Base-by-base conservation (phyloP, 2,888 invertebrate genomes). In the Eupithecia tripunctaria region DNA sequence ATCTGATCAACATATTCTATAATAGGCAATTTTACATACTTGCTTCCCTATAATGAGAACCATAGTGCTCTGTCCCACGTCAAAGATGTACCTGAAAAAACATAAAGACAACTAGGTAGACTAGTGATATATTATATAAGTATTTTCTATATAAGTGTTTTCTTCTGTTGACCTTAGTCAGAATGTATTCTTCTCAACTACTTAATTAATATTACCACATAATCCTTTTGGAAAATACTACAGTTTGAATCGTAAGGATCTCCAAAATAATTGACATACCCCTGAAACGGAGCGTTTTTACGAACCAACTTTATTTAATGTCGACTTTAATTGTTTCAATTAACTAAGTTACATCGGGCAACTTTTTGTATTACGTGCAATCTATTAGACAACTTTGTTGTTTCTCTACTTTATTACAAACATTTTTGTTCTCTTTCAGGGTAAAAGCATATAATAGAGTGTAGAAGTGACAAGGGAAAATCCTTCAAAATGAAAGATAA, bases 271-370 rank as follows among this genome's bases (percentile, higher is more conserved):
- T 72, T 71, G 73, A 71, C 70, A 68, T 56, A 68, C 60, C 32
- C 14, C 65, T 62, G 60, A 68, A 73, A 70, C 64, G 72, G 67
- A 72, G 66, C 77, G 47, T 71, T 74, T 74, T 73, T 74, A 71
- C 71, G 78, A 76, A 74, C 75, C 72, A 75, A 79, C 76, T 86
- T 84, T 82, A 83, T 85, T 85, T 85, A 86, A 82, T 82, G 84
- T 81, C 80, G 74, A 74, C 82, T 81, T 75, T 87, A 87, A 89
- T 88, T 89, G 87, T 88, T 88, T 87, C 85, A 89, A 89, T 90
- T 89, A 89, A 88, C 85, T 88, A 85, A 86, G 85, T 85, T 81
- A 76, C 74, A 64, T 70, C 60, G 69, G 69, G 29, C 67, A 72
- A 78, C 72, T 78, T 76, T 78, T 76, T 79, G 73, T 76, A 78